A percentile compares a stretch with the other conserved stretches of the same genome.
Conservation (phyloP, 1,140 invertebrate genomes). For the Cyrtorhinus lividipennis region DNA sequence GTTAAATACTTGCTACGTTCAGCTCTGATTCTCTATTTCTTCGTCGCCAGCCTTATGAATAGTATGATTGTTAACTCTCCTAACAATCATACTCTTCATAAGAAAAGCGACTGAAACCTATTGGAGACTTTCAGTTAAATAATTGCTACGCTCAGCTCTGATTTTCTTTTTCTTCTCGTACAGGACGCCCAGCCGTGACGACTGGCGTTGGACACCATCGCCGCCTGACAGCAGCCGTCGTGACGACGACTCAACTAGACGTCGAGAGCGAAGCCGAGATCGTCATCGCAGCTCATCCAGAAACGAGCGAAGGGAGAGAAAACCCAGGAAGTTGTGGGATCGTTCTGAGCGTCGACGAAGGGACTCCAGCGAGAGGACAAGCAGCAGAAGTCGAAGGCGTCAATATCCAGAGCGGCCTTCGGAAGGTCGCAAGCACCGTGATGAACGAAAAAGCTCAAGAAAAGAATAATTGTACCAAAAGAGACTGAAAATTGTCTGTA, state of each 20-base stretch:
- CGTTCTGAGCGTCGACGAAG: not conserved
- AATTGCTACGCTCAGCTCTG: not conserved
- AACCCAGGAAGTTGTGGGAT: not conserved
- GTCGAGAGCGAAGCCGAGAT: constrained; percentile 1
- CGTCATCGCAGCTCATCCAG: too few species aligned
- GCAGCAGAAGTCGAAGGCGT: constrained; percentile 21
- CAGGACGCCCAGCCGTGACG: constrained; percentile 30
- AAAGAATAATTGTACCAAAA: too few species aligned
- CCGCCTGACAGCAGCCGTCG: constrained; percentile 35
- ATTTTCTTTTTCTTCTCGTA: constrained; percentile 22
- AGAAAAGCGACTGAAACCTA: not conserved
- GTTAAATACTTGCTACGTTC: too few species aligned
- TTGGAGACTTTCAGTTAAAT: too few species aligned
- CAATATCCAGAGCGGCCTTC: constrained; percentile 16
- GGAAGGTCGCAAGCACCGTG: not conserved
- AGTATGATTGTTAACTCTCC: not conserved
- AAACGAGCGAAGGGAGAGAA: constrained; percentile 12
- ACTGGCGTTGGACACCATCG: constrained; percentile 64
- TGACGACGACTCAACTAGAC: not conserved
- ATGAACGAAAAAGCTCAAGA: not conserved
- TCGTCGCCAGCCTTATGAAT: too few species aligned
- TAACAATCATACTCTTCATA: too few species aligned
- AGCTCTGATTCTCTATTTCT: too few species aligned
- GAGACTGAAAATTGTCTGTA: too few species aligned
- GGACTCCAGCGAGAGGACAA: constrained; percentile 22